Conservation (phyloP, 64 coral and sea anemone species). For the Actinia equina region DNA sequence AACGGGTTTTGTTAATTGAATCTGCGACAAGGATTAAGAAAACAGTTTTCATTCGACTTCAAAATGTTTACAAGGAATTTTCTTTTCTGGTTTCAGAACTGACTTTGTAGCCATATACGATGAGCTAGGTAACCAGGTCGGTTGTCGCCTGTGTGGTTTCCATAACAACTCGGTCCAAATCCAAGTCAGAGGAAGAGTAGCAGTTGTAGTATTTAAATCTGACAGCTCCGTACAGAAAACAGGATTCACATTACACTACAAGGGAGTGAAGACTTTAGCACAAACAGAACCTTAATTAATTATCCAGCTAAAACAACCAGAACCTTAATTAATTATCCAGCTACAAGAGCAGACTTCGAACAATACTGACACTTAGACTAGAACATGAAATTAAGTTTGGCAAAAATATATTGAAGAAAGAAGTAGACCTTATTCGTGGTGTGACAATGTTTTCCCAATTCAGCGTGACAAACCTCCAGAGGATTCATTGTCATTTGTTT, state of each 20-base stretch:
- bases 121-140: constrained; percentile 74
- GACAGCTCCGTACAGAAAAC: constrained; percentile 66
- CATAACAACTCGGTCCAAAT: constrained; percentile 30
- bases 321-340: neutral
- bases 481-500: too few species aligned
- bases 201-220: constrained; percentile 65
- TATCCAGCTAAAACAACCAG: neutral
- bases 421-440: too few species aligned
- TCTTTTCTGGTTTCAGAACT: constrained; percentile 41
- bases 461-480: too few species aligned
- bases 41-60: neutral
- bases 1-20: too few species aligned
- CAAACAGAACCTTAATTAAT: neutral
- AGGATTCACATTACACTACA: constrained; percentile 71
- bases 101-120: constrained; percentile 71
- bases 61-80: neutral
- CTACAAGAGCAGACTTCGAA: too few species aligned
- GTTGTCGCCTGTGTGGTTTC: constrained; percentile 61
- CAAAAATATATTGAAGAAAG: neutral
- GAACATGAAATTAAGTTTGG: too few species aligned
- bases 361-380: too few species aligned
- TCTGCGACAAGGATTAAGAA: too few species aligned
- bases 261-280: neutral
- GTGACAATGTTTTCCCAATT: too few species aligned
- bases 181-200: constrained; percentile 63